Evolutionary conservation across 2,888 invertebrate genomes (phyloP).

Genomic region (Magallana nippona): DNA sequence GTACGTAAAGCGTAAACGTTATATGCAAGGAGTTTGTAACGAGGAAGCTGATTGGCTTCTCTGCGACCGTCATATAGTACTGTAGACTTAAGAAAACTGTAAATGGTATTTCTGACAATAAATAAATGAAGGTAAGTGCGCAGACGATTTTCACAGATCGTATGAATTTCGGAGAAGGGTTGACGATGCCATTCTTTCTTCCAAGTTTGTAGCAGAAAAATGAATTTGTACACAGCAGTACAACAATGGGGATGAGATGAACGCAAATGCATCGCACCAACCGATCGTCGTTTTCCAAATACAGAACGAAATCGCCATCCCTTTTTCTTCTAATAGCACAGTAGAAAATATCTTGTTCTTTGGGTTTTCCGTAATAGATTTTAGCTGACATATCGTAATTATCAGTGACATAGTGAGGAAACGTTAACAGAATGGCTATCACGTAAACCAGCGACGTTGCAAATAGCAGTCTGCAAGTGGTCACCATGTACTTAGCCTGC

Average conservation of each 20-base stretch:
- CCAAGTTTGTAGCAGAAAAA: constrained; percentile 10
- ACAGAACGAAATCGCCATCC: neutral
- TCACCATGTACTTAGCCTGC: neutral
- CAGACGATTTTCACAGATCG: neutral
- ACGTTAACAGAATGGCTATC: neutral
- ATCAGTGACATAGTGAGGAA: neutral
- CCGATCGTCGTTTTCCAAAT: neutral
- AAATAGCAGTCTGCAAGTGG: neutral
- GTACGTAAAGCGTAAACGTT: neutral
- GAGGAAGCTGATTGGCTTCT: neutral
- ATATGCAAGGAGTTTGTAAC: neutral
- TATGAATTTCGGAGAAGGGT: neutral
- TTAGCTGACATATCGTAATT: constrained; percentile 2
- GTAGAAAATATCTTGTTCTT: neutral
- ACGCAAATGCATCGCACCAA: neutral
- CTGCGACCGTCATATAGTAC: neutral
- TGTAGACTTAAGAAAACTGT: neutral
- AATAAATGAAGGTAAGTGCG: neutral
- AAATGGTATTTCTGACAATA: constrained; percentile 5
- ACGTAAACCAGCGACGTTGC: neutral
- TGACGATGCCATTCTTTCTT: neutral
- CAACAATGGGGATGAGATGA: neutral
- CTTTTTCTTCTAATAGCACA: neutral
- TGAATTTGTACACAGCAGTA: neutral
- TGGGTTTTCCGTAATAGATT: neutral